Conservation (phyloP, 2,797 vertebrate species). For the Epinephelus awoara region DNA sequence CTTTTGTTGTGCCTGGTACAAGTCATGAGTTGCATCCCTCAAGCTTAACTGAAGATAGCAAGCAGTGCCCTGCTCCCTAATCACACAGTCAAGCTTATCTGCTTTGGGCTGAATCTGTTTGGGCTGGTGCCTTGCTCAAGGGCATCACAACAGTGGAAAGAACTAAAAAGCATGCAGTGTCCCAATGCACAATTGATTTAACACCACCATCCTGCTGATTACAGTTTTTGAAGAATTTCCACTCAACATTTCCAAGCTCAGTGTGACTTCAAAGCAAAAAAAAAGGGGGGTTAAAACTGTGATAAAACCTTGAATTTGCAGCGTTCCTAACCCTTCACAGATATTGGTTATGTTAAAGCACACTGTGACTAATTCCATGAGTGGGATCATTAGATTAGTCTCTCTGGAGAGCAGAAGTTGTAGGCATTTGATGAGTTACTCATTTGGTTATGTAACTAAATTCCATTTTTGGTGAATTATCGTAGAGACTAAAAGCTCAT, state of each 20-base stretch:
- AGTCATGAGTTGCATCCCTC: neutral
- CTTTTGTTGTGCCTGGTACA: neutral
- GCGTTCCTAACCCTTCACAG: neutral
- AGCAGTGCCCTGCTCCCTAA: neutral
- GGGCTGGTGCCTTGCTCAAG: neutral
- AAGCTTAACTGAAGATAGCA: neutral
- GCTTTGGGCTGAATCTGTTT: neutral
- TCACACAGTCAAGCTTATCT: neutral
- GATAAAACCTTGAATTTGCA: neutral
- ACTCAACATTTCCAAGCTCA: neutral
- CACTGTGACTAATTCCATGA: constrained; percentile 14
- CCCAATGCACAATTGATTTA: neutral
- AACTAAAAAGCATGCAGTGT: neutral
- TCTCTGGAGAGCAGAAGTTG: constrained; percentile 10
- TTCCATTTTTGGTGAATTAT: neutral
- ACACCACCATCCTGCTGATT: neutral
- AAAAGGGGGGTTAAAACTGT: neutral
- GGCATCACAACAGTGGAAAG: neutral
- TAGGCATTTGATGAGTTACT: constrained; percentile 14
- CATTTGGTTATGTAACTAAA: constrained; percentile 30
- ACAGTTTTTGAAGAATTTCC: neutral
- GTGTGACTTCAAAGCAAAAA: neutral
- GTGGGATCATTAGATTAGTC: constrained; percentile 4
- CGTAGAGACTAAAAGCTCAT: neutral
- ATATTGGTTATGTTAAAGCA: constrained; percentile 14